Base-by-base conservation (phyloP, 1,140 invertebrate genomes). In the Sipha flava region DNA sequence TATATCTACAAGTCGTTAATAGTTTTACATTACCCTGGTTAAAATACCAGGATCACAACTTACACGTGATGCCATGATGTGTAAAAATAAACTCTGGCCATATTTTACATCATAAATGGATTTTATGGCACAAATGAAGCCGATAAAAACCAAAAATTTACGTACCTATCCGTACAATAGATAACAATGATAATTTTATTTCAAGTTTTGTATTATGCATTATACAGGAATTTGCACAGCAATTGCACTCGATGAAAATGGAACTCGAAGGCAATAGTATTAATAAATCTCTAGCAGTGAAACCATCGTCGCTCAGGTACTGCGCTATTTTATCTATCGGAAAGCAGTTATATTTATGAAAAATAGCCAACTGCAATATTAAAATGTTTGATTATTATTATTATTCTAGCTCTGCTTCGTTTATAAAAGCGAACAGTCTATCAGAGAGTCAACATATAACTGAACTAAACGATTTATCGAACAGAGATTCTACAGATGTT, bases 391-490 rank as follows among this genome's bases (percentile, higher is more conserved):
- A 21, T 52, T 77, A 81, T 79, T 14, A 62, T 81, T 37, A 79
- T 79, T 80, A 80, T 81, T 80, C 14, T 49, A 82, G 82, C 21
- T 94, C 94, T 0, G 94, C 94, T 84, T 93, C 93, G 2, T 95
- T 95, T 83, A 95, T 96, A 82, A 95, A 95, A 87, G 94, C 93
- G 54, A 96, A 95, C 85, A 95, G 94, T 84, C 90, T 94, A 84
- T 90, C 91, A 23, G 92, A 94, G 82, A 80, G 85, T 84, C 47
- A 89, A 88, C 66, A 70, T 29, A 9, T 47, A 29, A 83, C 85
- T 92, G 72, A 90, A 89, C 26, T 59, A 82, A 88, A 92, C 82
- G 86, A 91, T 79, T 91, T 93, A 85, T 94, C 92, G 14, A 84
- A 93, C 52, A 87, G 90, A 85, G 89, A 89, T 79, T 90, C 90